phyloP scores from a whole-genome alignment of 2,888 invertebrate species.

The Dryocosmus kuriphilus region DNA sequence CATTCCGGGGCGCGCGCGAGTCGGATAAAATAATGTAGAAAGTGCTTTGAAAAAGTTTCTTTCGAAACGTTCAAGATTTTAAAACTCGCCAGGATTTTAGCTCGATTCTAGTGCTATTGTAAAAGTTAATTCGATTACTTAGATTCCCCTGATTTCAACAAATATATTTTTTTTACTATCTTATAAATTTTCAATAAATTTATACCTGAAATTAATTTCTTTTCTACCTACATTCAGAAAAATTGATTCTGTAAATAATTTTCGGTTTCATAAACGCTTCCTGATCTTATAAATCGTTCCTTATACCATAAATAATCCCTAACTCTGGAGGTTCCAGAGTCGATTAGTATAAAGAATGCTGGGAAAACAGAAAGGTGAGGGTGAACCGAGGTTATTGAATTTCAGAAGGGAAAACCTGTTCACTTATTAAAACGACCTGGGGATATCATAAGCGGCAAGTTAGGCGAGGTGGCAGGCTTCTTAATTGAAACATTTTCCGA shows the following conservation, averaged over 20 bases:
- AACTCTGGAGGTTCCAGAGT: neutral
- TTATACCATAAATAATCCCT: neutral
- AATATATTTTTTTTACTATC: neutral
- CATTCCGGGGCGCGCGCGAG: slow-evolving; percentile 50
- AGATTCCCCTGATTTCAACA: neutral
- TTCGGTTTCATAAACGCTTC: neutral
- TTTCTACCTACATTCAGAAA: neutral
- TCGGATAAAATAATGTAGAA: slow-evolving; percentile 66
- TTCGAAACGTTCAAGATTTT: slow-evolving; percentile 49
- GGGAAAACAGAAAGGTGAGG: neutral
- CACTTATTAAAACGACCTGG: slow-evolving; percentile 52
- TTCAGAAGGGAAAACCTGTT: slow-evolving; percentile 1
- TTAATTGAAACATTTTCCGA: slow-evolving; percentile 47
- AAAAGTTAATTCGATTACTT: slow-evolving; percentile 2
- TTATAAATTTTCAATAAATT: neutral
- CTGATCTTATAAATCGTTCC: neutral
- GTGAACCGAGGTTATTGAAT: neutral
- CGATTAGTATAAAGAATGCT: neutral
- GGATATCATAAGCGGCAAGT: slow-evolving; percentile 19
- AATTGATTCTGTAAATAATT: neutral
- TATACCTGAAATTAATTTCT: neutral
- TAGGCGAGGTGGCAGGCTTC: slow-evolving; percentile 21
- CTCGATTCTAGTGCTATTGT: neutral
- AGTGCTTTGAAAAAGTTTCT: slow-evolving; percentile 63
- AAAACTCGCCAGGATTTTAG: slow-evolving; percentile 5